Conservation (phyloP, 2,797 vertebrate genomes). For the Mus minutoides region DNA sequence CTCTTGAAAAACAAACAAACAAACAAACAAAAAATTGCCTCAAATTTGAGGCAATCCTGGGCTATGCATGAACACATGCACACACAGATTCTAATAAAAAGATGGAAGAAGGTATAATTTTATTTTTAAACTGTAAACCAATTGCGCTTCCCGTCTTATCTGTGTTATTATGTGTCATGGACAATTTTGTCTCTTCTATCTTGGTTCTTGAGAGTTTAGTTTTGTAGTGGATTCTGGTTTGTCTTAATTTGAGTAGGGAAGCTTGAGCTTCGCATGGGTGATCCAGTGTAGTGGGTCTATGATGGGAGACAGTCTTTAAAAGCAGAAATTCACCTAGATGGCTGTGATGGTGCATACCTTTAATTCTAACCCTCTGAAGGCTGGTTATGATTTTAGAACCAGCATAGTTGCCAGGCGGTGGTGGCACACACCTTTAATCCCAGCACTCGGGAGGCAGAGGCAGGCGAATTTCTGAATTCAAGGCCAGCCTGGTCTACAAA, state of each 20-base stretch:
- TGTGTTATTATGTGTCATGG: background rate
- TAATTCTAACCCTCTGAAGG: too few relatives aligned
- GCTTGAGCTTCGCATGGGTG: background rate
- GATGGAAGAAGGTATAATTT: background rate
- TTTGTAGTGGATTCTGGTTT: background rate
- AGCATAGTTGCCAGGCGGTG: too few relatives aligned
- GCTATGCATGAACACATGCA: background rate
- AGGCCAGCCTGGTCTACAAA: too few relatives aligned
- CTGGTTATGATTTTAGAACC: background rate
- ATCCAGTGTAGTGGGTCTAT: background rate
- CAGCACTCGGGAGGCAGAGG: too few relatives aligned
- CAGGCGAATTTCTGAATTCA: too few relatives aligned
- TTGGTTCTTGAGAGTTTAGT: background rate
- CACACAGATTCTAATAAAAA: background rate
- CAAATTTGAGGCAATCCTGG: background rate
- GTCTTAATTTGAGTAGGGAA: background rate
- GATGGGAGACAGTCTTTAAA: background rate
- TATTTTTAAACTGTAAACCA: background rate
- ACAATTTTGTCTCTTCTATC: background rate
- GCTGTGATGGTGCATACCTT: background rate
- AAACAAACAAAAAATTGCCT: too few relatives aligned
- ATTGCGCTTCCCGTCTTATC: background rate
- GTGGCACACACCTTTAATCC: too few relatives aligned
- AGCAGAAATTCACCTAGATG: too few relatives aligned
- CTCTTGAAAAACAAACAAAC: too few relatives aligned